A percentile compares a stretch with the other conserved stretches of the same genome.
These are phyloP conservation scores for Troides helena DNA, from an alignment of 2,888 invertebrate species.

Conservation along the genomic window DNA sequence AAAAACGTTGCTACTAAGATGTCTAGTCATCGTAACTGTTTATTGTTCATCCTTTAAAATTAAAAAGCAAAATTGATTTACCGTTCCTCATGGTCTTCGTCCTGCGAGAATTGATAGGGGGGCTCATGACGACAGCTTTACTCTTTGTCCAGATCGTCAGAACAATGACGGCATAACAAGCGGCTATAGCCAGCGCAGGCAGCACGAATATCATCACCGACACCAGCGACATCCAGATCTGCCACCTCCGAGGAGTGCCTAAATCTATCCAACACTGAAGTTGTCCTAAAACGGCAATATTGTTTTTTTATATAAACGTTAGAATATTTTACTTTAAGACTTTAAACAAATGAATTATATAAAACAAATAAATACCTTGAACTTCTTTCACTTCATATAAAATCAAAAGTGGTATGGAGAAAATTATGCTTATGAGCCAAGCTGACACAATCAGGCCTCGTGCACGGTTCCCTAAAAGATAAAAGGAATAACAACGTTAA, in stretches of 20 bases:
- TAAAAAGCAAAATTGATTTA: slow-evolving; percentile 35
- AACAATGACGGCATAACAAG: slow-evolving; percentile 94
- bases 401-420: slow-evolving; percentile 90
- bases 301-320: neutral
- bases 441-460: slow-evolving; percentile 88
- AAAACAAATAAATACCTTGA: slow-evolving; percentile 78
- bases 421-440: slow-evolving; percentile 90
- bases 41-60: neutral
- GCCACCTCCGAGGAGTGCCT: slow-evolving; percentile 87
- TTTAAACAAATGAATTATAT: neutral
- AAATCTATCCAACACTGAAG: slow-evolving; percentile 95
- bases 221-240: slow-evolving; percentile 92
- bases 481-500: neutral
- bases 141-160: slow-evolving; percentile 95
- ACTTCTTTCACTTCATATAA: slow-evolving; percentile 89
- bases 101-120: slow-evolving; percentile 69
- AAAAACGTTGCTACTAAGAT: neutral
- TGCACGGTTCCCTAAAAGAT: slow-evolving; percentile 89
- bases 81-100: slow-evolving; percentile 68
- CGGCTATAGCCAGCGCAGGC: slow-evolving; percentile 92
- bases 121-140: slow-evolving; percentile 82
- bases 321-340: neutral
- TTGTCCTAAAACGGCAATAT: slow-evolving; percentile 68
- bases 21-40: too few relatives aligned
- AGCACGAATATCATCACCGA: slow-evolving; percentile 90